A percentile compares a stretch with the other conserved stretches of the same genome.
Evolutionary conservation across 1,140 invertebrate species (phyloP).

Genomic region (Micrasema longulum): DNA sequence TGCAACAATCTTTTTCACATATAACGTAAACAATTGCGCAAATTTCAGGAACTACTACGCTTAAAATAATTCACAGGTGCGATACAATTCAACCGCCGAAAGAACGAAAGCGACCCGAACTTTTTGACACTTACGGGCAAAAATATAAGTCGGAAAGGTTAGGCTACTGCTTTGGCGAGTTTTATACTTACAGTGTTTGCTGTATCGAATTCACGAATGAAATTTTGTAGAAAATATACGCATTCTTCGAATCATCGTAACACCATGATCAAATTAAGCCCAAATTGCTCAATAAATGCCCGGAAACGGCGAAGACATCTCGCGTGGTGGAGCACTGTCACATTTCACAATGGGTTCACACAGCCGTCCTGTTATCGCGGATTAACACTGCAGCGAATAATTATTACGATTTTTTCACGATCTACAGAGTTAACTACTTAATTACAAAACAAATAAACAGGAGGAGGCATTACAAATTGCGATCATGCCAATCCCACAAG

Average conservation of each 20-base stretch:
- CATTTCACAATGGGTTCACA: slow-evolving; percentile 5
- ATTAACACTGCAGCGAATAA: not conserved
- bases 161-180: slow-evolving; percentile 32
- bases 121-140: slow-evolving; percentile 9
- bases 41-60: no score
- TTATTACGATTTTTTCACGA: not conserved
- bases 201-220: not conserved
- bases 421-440: no score
- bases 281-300: slow-evolving; percentile 35
- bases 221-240: slow-evolving; percentile 17
- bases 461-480: not conserved
- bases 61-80: no score
- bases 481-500: slow-evolving; percentile 22
- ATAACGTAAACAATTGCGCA: no score
- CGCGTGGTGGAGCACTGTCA: slow-evolving; percentile 43
- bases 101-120: no score
- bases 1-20: no score
- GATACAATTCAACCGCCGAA: no score
- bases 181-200: slow-evolving; percentile 21
- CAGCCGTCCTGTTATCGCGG: not conserved
- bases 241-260: slow-evolving; percentile 21
- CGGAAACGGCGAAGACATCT: slow-evolving; percentile 31
- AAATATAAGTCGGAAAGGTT: slow-evolving; percentile 43
- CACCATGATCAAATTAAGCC: slow-evolving; percentile 11
- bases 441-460: not conserved